Conservation (phyloP, 2,113 vertebrate genomes). For the Oreotrochilus melanogaster region DNA sequence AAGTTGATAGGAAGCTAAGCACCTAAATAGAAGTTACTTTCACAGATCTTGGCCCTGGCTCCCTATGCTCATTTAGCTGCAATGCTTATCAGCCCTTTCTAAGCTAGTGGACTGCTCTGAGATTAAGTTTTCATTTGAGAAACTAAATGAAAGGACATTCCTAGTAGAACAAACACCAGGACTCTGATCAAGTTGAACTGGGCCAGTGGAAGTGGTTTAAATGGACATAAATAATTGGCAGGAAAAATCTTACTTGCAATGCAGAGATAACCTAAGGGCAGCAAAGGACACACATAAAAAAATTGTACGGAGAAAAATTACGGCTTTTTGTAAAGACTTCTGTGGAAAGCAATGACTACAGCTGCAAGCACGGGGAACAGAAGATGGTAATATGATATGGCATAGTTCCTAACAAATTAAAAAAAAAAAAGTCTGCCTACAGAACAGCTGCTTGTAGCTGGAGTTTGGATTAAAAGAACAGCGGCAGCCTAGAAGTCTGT, state of each 20-base stretch:
- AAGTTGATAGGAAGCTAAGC: constrained; percentile 26
- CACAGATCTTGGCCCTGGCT: background rate
- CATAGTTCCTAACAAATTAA: constrained; percentile 73
- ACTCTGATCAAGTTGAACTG: background rate
- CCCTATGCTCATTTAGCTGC: background rate
- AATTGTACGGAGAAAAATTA: constrained; percentile 7
- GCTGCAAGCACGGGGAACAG: constrained; percentile 61
- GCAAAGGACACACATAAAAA: constrained; percentile 6
- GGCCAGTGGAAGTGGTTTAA: background rate
- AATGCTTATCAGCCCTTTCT: background rate
- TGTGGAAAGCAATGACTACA: constrained; percentile 74
- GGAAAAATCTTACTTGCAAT: background rate
- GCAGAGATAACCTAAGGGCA: constrained; percentile 24
- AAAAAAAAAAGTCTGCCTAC: constrained; percentile 66
- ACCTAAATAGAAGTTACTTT: constrained; percentile 22
- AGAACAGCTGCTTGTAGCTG: constrained; percentile 81
- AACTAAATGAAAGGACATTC: background rate
- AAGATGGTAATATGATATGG: constrained; percentile 74
- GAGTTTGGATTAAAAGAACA: constrained; percentile 67
- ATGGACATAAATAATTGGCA: background rate
- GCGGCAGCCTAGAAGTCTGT: constrained; percentile 38
- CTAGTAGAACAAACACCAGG: background rate
- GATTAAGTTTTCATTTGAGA: constrained; percentile 10
- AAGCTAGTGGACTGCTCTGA: background rate
- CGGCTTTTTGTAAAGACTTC: constrained; percentile 42